Percentiles rank a stretch among this genome's conserved stretches.
Conservation (phyloP, 2,113 vertebrate genomes). For the Menura novaehollandiae region DNA sequence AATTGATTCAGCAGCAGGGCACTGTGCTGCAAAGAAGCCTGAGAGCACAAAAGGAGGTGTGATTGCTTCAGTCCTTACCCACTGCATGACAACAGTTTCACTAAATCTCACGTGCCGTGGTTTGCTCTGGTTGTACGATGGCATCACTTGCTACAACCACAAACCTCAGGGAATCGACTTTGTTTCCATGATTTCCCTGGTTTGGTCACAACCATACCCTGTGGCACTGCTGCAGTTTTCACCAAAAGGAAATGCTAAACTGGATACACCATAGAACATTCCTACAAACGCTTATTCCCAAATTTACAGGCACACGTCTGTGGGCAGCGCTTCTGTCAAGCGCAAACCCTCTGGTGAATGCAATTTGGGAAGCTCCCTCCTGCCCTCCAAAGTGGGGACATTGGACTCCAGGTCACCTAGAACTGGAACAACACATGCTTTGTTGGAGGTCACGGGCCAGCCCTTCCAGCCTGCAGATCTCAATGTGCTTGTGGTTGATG, state of each 20-base stretch:
- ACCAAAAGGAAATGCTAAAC: background rate
- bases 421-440: background rate
- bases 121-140: background rate
- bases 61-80: background rate
- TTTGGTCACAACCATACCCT: background rate
- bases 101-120: background rate
- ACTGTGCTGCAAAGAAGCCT: fast-evolving
- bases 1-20: background rate
- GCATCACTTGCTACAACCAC: background rate
- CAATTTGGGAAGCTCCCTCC: background rate
- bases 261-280: background rate
- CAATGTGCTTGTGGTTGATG: background rate
- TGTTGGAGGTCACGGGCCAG: background rate
- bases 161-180: background rate
- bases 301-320: background rate
- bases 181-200: background rate
- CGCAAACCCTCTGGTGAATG: background rate
- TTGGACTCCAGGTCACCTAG: background rate
- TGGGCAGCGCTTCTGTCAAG: background rate
- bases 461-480: background rate
- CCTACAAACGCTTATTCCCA: background rate
- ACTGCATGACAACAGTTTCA: background rate
- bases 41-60: background rate
- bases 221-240: background rate
- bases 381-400: background rate